Base-by-base conservation (phyloP, 1,140 invertebrate genomes). In the Pseudachorutes palmiensis region DNA sequence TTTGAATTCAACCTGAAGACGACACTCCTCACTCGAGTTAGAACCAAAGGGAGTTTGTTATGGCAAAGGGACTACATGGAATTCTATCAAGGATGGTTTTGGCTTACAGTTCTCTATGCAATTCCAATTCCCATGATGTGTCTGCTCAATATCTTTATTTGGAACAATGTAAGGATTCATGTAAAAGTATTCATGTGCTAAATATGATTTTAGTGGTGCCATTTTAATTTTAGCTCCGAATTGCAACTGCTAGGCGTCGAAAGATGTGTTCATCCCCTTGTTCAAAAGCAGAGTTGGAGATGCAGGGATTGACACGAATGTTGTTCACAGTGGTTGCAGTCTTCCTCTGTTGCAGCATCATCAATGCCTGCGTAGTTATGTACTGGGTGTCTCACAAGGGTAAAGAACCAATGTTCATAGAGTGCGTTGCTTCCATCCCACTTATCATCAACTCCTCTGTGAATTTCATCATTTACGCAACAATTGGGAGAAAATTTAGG, bases 1-100 rank as follows among this genome's bases (percentile, higher is more conserved):
- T 96, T 92, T 0, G 92, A 93, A 72, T 87, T 12, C n/a, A 32
- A 30, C 30, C 9, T 9, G 9, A 24, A 55, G 14, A 9, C 3
- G 5, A 14, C 24, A 5, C 3, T 19, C 51, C 24, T 55, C 24
- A 5, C 9, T 16, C 51, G 51, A 9, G 22, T 31, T 16, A 9
- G 31, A 3, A 14, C 12, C 26, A 26, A 61, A 29, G 9, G 9
- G 30, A 55, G 24, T 24, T 30, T 26, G 14, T 29, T 32, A 3
- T 29, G 26, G 19, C 29, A 32, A 9, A 5, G 30, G 24, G 5
- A 9, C 30, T 61, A 61, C 30, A 9, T 14, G 59, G 29, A 14
- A 9, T 61, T 28, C 30, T 61, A 61, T 24, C 59, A 61, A 9
- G 59, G 59, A 12, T 30, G 29, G 19, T 3, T 36, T 14, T 61